Evolutionary conservation across 2,888 invertebrate genomes (phyloP).

Genomic region (Drosophila testacea): DNA sequence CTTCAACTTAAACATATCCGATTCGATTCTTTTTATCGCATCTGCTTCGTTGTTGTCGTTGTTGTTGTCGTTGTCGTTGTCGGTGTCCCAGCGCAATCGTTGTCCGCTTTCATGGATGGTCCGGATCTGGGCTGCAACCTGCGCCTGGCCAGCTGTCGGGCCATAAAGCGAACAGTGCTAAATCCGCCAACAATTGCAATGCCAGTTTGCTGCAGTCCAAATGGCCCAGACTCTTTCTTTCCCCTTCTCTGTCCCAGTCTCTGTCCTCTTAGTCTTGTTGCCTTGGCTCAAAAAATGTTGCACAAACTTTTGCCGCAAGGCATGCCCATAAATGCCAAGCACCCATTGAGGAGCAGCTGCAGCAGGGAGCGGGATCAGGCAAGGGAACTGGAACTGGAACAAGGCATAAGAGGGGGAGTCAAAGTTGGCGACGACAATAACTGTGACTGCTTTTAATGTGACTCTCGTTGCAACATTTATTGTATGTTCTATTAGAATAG

Average conservation of each 20-base stretch:
- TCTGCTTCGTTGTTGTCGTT: conserved; percentile 16
- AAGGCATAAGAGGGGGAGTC: background rate
- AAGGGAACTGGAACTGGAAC: background rate
- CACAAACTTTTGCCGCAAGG: conserved; percentile 59
- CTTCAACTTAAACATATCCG: conserved; percentile 72
- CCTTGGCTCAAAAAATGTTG: conserved; percentile 49
- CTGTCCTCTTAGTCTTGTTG: conserved; percentile 2
- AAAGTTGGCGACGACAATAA: conserved; percentile 12
- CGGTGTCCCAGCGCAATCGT: conserved; percentile 27
- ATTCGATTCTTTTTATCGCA: conserved; percentile 67
- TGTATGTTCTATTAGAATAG: conserved; percentile 49
- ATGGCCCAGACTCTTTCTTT: conserved; percentile 12
- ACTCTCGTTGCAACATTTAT: conserved; percentile 40
- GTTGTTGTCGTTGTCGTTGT: background rate
- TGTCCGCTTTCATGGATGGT: conserved; percentile 15
- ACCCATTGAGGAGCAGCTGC: conserved; percentile 55
- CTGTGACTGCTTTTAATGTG: conserved; percentile 6
- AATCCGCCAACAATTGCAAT: conserved; percentile 68
- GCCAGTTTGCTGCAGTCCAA: conserved; percentile 52
- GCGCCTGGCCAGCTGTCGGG: conserved; percentile 52
- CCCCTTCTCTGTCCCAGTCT: background rate
- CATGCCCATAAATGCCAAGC: conserved; percentile 72
- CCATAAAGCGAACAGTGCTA: conserved; percentile 74
- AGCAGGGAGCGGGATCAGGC: background rate
- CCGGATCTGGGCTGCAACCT: conserved; percentile 19